Evolutionary conservation across 2,797 vertebrate genomes (phyloP).

Genomic region (Pelobates cultripes): DNA sequence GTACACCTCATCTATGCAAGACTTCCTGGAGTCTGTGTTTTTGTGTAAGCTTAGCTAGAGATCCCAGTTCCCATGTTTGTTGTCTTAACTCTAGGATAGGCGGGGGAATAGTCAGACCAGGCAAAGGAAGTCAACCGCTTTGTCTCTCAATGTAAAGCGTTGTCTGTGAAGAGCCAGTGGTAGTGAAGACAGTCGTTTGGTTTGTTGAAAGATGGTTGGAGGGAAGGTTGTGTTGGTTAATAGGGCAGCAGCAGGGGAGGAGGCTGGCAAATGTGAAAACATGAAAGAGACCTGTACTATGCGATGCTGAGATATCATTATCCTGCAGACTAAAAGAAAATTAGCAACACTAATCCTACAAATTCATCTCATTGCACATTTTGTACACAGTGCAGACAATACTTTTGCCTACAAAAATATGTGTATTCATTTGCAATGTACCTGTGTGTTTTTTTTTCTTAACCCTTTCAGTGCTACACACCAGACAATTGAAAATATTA

Average conservation of each 20-base stretch:
- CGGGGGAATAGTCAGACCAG: constrained; percentile 62
- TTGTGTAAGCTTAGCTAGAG: constrained; percentile 10
- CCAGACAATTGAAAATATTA: too few relatives aligned
- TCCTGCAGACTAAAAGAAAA: constrained; percentile 31
- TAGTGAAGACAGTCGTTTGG: constrained; percentile 50
- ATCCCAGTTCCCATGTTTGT: constrained; percentile 47
- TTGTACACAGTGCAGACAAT: background rate
- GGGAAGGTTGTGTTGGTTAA: constrained; percentile 58
- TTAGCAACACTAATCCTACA: constrained; percentile 38
- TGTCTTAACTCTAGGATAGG: constrained; percentile 56
- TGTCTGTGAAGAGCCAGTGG: constrained; percentile 57
- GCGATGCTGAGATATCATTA: constrained; percentile 45
- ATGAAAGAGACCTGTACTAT: constrained; percentile 42
- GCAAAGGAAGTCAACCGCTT: constrained; percentile 60
- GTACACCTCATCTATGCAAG: background rate
- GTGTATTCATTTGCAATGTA: too few relatives aligned
- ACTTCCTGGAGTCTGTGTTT: background rate
- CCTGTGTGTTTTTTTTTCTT: background rate
- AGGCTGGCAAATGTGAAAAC: constrained; percentile 44
- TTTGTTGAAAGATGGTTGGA: constrained; percentile 58
- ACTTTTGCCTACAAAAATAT: background rate
- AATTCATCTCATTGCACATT: constrained; percentile 4
- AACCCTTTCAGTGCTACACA: background rate
- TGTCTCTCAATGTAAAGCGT: constrained; percentile 63
- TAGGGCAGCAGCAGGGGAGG: constrained; percentile 25